phyloP scores from a whole-genome alignment of 2,888 invertebrate species.

The Harpagoxenus sublaevis region DNA sequence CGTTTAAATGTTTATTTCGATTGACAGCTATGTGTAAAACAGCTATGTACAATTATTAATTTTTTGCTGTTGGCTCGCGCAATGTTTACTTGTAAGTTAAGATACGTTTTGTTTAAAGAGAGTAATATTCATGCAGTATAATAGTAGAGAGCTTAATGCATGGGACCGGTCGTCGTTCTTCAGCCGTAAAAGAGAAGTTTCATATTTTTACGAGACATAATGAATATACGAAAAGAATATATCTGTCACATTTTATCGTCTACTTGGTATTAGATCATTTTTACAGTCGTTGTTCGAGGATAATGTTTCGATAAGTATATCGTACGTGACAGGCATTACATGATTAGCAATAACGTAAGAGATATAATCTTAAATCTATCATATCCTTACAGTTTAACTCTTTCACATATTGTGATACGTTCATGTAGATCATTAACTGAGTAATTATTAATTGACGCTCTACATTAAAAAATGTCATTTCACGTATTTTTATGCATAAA shows the following conservation, averaged over 20 bases:
- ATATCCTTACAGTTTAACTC: not conserved
- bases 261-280: not conserved
- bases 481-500: not conserved
- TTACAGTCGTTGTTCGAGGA: not conserved
- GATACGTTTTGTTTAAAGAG: not conserved
- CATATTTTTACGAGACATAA: constrained; percentile 7
- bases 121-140: not conserved
- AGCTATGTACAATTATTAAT: not conserved
- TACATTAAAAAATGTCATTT: not conserved
- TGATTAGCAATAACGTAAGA: not conserved
- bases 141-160: not conserved
- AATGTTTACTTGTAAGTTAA: not conserved
- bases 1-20: not conserved
- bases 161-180: not conserved
- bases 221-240: not conserved
- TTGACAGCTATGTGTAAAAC: not conserved
- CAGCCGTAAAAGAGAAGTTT: not conserved
- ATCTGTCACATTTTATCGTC: not conserved
- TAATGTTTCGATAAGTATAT: not conserved
- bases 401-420: not conserved
- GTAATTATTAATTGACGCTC: not conserved
- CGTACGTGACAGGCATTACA: not conserved
- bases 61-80: not conserved
- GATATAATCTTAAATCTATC: not conserved
- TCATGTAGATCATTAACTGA: not conserved